phyloP scores from a whole-genome alignment of 1,140 invertebrate species.

The Drosophila prosaltans region DNA sequence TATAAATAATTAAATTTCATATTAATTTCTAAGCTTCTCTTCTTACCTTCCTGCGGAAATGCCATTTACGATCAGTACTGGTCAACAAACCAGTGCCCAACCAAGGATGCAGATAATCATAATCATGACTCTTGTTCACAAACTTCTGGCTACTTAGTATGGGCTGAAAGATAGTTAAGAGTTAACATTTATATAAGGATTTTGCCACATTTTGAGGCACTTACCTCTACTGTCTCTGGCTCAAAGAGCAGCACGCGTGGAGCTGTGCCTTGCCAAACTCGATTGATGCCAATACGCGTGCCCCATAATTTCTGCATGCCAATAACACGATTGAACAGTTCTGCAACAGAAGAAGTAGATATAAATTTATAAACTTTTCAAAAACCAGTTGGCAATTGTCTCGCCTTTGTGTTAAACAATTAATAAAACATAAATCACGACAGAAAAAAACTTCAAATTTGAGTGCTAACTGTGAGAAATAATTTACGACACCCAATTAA shows the following conservation, averaged over 20 bases:
- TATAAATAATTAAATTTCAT: neutral
- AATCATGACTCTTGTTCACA: slow-evolving; percentile 89
- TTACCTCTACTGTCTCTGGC: slow-evolving; percentile 83
- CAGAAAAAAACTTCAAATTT: too few relatives aligned
- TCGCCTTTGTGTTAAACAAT: slow-evolving; percentile 16
- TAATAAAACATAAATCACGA: slow-evolving; percentile 10
- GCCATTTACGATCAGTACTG: slow-evolving; percentile 85
- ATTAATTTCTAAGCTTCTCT: too few relatives aligned
- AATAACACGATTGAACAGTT: slow-evolving; percentile 84
- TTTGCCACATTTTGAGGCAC: slow-evolving; percentile 3
- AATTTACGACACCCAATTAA: slow-evolving; percentile 52
- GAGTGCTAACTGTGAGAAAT: slow-evolving; percentile 43
- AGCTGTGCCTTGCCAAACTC: slow-evolving; percentile 83
- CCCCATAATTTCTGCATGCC: slow-evolving; percentile 84
- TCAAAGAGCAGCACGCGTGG: slow-evolving; percentile 84
- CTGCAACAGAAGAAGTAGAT: slow-evolving; percentile 63
- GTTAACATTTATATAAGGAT: neutral
- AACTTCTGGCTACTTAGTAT: slow-evolving; percentile 89
- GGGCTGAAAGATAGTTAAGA: slow-evolving; percentile 78
- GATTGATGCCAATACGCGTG: slow-evolving; percentile 83
- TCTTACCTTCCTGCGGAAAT: slow-evolving; percentile 82
- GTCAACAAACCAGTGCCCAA: slow-evolving; percentile 91
- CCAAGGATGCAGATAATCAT: slow-evolving; percentile 90
- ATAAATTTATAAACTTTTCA: neutral
- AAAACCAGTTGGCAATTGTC: slow-evolving; percentile 57